Evolutionary conservation across 2,888 invertebrate species (phyloP).

Genomic region (Acleris sparsana): DNA sequence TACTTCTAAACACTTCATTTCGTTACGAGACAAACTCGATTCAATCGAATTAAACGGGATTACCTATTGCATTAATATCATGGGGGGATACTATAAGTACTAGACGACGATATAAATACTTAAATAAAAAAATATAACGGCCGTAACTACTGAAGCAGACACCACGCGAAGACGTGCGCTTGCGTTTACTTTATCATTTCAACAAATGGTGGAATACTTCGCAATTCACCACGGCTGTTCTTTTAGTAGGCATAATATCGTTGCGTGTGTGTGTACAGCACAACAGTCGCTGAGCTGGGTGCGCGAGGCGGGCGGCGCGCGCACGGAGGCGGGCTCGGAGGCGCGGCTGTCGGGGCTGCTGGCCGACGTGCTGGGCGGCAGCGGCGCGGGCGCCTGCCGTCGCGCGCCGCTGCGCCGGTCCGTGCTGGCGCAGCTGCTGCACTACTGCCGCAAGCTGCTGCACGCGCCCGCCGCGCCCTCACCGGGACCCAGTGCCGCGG

Average conservation of each 20-base stretch:
- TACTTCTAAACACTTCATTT: too few relatives aligned
- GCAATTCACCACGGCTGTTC: too few relatives aligned
- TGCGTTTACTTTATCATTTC: too few relatives aligned
- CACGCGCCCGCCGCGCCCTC: slow-evolving; percentile 73
- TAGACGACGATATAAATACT: too few relatives aligned
- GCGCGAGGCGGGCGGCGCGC: slow-evolving; percentile 56
- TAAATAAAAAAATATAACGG: too few relatives aligned
- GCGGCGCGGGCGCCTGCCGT: slow-evolving; percentile 83
- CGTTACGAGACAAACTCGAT: too few relatives aligned
- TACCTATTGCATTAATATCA: too few relatives aligned
- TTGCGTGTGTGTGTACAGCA: slow-evolving; percentile 62
- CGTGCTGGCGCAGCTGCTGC: slow-evolving; percentile 88
- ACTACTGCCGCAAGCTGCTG: slow-evolving; percentile 85
- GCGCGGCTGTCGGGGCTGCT: slow-evolving; percentile 85
- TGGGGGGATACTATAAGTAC: too few relatives aligned
- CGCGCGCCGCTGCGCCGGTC: slow-evolving; percentile 86
- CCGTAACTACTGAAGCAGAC: too few relatives aligned
- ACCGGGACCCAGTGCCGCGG: slow-evolving; percentile 23
- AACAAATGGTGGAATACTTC: too few relatives aligned
- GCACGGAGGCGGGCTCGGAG: slow-evolving; percentile 84
- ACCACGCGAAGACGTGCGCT: too few relatives aligned
- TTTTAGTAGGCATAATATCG: background rate
- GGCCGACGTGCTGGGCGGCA: slow-evolving; percentile 85
- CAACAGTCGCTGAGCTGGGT: slow-evolving; percentile 61
- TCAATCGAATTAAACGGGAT: too few relatives aligned